phyloP scores from a whole-genome alignment of 2,888 invertebrate genomes.

The Drosophila flavopinicola region DNA sequence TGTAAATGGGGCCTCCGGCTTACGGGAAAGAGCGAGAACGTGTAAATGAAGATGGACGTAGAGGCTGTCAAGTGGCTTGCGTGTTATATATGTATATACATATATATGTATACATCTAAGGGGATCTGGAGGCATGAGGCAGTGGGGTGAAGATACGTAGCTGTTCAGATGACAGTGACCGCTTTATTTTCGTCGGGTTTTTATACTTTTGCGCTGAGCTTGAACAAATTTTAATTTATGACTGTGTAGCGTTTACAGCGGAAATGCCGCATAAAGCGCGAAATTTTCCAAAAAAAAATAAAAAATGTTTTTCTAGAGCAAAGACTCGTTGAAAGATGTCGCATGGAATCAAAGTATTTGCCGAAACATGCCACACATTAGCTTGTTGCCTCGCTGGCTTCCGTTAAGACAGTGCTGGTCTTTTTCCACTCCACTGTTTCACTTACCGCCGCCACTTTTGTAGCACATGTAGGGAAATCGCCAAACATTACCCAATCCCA shows the following conservation, averaged over 20 bases:
- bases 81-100: conserved; percentile 44
- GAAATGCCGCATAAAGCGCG: conserved; percentile 78
- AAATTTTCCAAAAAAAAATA: conserved; percentile 45
- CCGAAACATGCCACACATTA: conserved; percentile 15
- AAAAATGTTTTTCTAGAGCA: conserved; percentile 38
- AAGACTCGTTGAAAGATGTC: conserved; percentile 30
- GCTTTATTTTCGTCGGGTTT: conserved; percentile 62
- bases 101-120: too few species aligned
- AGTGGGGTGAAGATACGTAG: conserved; percentile 19
- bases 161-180: conserved; percentile 69
- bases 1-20: conserved; percentile 41
- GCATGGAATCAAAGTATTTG: conserved; percentile 55
- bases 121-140: neutral
- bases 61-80: conserved; percentile 60
- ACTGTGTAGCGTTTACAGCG: conserved; percentile 64
- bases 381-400: conserved; percentile 1
- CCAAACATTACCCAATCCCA: conserved; percentile 96
- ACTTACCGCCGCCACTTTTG: conserved; percentile 94
- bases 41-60: conserved; percentile 77
- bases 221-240: conserved; percentile 78
- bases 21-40: conserved; percentile 32
- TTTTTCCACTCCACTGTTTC: neutral
- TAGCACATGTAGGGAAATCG: conserved; percentile 96
- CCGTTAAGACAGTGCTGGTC: conserved; percentile 7
- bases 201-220: conserved; percentile 49